Evolutionary conservation across 2,113 vertebrate genomes (phyloP).

Genomic region (Gadus chalcogrammus): DNA sequence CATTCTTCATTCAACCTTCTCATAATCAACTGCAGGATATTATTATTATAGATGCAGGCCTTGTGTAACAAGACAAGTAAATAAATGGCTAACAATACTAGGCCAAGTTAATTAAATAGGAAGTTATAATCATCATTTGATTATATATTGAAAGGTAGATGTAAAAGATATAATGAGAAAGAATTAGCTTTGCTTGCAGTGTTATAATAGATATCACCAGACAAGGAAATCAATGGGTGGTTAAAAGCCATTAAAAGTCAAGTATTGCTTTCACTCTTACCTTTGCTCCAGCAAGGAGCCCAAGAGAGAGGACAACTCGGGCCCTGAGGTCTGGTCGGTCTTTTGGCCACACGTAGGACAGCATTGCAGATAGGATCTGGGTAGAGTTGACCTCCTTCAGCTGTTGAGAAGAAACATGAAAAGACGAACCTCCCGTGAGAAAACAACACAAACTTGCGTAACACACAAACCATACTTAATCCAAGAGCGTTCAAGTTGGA

Average conservation of each 20-base stretch:
- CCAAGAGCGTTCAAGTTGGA: background rate
- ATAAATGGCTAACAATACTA: no score
- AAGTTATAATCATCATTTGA: no score
- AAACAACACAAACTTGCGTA: background rate
- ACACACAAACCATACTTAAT: background rate
- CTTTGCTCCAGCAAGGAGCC: conserved; percentile 89
- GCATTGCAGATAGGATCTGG: conserved; percentile 88
- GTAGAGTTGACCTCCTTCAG: conserved; percentile 86
- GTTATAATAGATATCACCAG: background rate
- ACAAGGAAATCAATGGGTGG: background rate
- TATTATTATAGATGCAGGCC: no score
- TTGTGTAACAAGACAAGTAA: no score
- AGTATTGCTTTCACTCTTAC: conserved; percentile 58
- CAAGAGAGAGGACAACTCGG: conserved; percentile 86
- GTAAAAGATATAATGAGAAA: background rate
- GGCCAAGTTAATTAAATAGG: no score
- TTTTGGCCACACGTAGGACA: conserved; percentile 93
- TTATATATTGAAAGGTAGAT: no score
- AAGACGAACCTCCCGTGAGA: conserved; percentile 21
- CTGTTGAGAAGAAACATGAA: conserved; percentile 63
- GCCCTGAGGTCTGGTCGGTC: conserved; percentile 90
- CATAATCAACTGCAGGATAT: no score
- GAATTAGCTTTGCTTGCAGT: background rate
- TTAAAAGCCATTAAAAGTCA: background rate
- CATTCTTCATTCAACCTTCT: no score